Evolutionary conservation across 2,113 vertebrate species (phyloP).

Genomic region (Spheniscus mendiculus): DNA sequence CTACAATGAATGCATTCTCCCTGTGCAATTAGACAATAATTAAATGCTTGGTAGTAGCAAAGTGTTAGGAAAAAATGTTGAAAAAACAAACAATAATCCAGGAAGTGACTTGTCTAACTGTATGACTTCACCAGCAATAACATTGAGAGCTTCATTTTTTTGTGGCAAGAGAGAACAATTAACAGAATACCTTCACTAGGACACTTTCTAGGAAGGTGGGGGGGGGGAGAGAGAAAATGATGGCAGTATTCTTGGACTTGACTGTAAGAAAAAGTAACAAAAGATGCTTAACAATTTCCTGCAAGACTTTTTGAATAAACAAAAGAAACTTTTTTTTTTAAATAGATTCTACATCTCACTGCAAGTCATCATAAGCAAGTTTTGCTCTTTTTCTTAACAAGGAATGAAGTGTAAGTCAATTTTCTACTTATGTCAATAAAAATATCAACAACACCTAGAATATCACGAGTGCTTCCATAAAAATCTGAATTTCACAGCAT

Average conservation of each 20-base stretch:
- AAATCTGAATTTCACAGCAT: not conserved
- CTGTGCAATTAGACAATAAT: constrained; percentile 21
- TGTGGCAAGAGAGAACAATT: not conserved
- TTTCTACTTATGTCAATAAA: not conserved
- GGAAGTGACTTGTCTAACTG: not conserved
- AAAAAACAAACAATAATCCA: not conserved
- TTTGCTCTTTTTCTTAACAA: not conserved
- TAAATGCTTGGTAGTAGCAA: not conserved
- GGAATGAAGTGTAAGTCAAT: not conserved
- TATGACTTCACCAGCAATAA: not conserved
- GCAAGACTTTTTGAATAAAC: not conserved
- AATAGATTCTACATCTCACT: not conserved
- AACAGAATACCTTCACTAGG: not conserved
- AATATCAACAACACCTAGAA: not conserved
- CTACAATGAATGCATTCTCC: constrained; percentile 9
- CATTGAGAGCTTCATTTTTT: not conserved
- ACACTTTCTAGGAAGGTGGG: not conserved
- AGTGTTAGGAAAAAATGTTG: not conserved
- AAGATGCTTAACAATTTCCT: not conserved
- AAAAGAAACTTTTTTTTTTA: not conserved
- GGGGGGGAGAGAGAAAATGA: too few species aligned
- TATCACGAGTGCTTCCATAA: not conserved
- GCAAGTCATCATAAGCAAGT: not conserved
- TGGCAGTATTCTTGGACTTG: not conserved
- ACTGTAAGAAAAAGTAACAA: not conserved